Conservation (phyloP, 2,113 vertebrate genomes). For the Globicephala melas region DNA sequence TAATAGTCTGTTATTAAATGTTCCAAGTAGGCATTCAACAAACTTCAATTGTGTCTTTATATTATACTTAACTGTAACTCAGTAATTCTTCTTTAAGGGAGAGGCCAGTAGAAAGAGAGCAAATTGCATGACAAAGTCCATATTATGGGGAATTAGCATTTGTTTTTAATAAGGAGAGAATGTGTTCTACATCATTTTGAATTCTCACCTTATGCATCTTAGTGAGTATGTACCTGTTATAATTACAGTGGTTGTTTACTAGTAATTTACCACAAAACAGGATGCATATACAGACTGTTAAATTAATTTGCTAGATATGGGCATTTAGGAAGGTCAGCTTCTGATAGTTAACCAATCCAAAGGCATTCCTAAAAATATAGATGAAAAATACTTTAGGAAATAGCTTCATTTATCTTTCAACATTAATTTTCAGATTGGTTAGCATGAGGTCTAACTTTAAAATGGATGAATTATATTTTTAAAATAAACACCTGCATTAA, state of each 20-base stretch:
- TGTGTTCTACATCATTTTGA: not conserved
- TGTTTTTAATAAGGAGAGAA: constrained; percentile 26
- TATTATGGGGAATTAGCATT: not conserved
- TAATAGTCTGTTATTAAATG: too few species aligned
- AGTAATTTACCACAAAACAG: not conserved
- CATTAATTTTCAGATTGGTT: constrained; percentile 53
- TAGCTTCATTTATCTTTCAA: constrained; percentile 52
- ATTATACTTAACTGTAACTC: constrained; percentile 9
- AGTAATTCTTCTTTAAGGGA: not conserved
- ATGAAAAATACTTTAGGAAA: constrained; percentile 54
- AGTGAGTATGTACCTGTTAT: not conserved
- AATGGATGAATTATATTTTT: constrained; percentile 50
- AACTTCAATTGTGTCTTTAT: not conserved
- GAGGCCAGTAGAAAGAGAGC: not conserved
- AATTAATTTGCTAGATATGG: constrained; percentile 31
- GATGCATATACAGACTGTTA: not conserved
- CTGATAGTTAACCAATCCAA: constrained; percentile 32
- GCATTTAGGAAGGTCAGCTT: constrained; percentile 36
- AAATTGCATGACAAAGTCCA: not conserved
- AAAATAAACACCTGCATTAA: constrained; percentile 28
- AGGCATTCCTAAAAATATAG: constrained; percentile 57
- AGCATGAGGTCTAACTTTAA: constrained; percentile 45
- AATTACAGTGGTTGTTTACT: not conserved
- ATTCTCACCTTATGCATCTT: not conserved
- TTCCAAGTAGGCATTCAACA: not conserved